phyloP scores from a whole-genome alignment of 1,140 invertebrate genomes.

The Sarcophaga peregrina region DNA sequence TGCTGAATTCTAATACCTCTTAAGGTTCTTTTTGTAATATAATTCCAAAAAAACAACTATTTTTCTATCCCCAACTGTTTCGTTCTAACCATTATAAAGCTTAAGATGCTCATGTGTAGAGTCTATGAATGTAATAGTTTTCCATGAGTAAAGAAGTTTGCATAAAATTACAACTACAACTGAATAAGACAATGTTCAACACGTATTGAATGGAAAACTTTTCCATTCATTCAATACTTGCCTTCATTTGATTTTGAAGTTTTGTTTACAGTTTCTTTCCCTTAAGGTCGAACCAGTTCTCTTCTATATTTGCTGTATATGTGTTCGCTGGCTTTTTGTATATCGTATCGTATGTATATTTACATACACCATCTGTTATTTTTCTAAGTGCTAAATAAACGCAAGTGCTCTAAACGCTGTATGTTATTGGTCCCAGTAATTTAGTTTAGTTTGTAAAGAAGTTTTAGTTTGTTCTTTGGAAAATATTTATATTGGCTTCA shows the following conservation, averaged over 20 bases:
- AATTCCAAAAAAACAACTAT: too few relatives aligned
- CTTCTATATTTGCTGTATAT: not conserved
- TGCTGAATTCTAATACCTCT: too few relatives aligned
- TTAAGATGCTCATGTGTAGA: too few relatives aligned
- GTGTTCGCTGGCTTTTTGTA: not conserved
- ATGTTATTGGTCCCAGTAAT: not conserved
- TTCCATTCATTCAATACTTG: not conserved
- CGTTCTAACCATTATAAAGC: too few relatives aligned
- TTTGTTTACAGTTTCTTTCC: not conserved
- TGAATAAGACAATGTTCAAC: not conserved
- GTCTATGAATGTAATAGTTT: too few relatives aligned
- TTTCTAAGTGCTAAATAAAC: slow-evolving; percentile 7
- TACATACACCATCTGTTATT: not conserved
- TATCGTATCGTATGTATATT: not conserved
- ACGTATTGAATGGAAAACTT: slow-evolving; percentile 29
- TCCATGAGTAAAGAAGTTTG: not conserved
- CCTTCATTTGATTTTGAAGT: slow-evolving; percentile 21
- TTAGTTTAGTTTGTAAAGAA: too few relatives aligned
- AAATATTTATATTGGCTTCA: too few relatives aligned
- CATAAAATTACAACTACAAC: not conserved
- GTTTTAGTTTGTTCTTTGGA: too few relatives aligned
- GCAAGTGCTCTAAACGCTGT: slow-evolving; percentile 31
- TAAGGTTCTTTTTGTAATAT: too few relatives aligned
- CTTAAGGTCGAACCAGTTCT: too few relatives aligned
- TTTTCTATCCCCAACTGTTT: too few relatives aligned